These are phyloP conservation scores for Hypocryptadius cinnamomeus DNA, from an alignment of 2,113 vertebrate genomes.

Conservation along the genomic window DNA sequence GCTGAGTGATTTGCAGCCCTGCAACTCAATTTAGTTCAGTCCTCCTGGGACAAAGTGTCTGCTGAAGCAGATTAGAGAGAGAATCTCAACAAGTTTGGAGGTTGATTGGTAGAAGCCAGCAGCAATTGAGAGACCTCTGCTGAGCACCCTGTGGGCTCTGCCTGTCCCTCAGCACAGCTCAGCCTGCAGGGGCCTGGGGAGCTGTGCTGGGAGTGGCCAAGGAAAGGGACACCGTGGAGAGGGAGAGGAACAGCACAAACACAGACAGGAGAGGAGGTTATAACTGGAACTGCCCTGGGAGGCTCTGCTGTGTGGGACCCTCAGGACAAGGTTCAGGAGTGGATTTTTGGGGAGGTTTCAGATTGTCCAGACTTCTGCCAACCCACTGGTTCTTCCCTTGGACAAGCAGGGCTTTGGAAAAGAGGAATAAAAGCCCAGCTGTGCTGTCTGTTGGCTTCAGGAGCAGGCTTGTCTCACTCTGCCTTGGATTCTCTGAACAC, in stretches of 20 bases:
- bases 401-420: background rate
- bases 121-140: background rate
- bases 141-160: background rate
- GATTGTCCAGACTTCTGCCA: background rate
- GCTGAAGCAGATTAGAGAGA: conserved; percentile 4
- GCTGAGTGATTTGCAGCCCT: conserved; percentile 15
- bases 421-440: background rate
- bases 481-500: background rate
- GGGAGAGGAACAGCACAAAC: background rate
- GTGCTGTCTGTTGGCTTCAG: background rate
- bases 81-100: background rate
- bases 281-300: background rate
- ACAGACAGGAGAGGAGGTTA: background rate
- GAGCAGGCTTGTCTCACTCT: background rate
- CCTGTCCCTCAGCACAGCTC: background rate
- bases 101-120: background rate
- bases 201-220: background rate
- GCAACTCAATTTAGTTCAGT: background rate
- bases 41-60: conserved; percentile 9
- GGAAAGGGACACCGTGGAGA: background rate
- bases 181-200: background rate
- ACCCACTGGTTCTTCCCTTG: background rate
- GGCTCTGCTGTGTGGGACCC: background rate
- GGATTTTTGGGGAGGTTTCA: background rate
- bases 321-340: background rate